Percentiles rank a stretch among this genome's conserved stretches.
phyloP scores from a whole-genome alignment of 2,888 invertebrate species.

The Boloria euphrosyne region DNA sequence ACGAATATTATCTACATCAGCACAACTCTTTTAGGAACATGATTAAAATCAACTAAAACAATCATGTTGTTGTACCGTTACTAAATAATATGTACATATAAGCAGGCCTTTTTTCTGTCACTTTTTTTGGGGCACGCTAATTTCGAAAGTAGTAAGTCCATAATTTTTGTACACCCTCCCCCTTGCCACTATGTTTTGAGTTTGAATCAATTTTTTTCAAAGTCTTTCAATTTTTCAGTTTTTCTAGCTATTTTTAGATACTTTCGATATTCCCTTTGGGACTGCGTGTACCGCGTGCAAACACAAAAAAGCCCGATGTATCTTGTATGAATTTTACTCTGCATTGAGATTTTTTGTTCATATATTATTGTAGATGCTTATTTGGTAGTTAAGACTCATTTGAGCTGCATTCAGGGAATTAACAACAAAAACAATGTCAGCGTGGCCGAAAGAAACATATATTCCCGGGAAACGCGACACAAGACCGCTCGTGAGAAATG shows the following conservation, averaged over 20 bases:
- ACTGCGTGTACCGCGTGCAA: too few species aligned
- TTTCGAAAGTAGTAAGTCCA: too few species aligned
- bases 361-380: not conserved
- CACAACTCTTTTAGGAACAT: conserved; percentile 19
- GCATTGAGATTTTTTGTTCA: not conserved
- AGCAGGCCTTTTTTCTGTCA: too few species aligned
- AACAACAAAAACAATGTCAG: conserved; percentile 46
- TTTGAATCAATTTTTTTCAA: too few species aligned
- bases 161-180: too few species aligned
- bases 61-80: conserved; percentile 10
- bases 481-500: conserved; percentile 45
- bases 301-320: too few species aligned
- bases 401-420: conserved; percentile 43
- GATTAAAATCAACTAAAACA: conserved; percentile 21
- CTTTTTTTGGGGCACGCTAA: too few species aligned
- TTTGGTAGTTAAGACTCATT: conserved; percentile 8
- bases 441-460: conserved; percentile 42
- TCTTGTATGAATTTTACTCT: too few species aligned
- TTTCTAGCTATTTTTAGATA: too few species aligned
- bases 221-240: too few species aligned
- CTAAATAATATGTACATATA: not conserved
- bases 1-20: conserved; percentile 24
- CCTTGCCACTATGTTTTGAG: too few species aligned
- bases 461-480: conserved; percentile 49
- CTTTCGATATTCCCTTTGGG: too few species aligned